Conservation (phyloP, 2,797 vertebrate genomes). For the Hemibagrus guttatus region DNA sequence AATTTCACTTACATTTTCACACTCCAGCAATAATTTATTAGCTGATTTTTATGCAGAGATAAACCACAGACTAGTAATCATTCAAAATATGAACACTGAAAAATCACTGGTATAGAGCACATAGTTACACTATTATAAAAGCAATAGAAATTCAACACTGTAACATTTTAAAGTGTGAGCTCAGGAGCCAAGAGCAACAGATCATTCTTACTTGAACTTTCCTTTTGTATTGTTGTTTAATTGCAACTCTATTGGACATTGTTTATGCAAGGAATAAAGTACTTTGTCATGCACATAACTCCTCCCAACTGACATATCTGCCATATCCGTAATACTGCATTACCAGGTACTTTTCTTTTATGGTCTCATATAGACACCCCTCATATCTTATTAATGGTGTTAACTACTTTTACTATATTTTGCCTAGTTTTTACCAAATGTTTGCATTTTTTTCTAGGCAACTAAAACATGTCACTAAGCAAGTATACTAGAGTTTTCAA, state of each 20-base stretch:
- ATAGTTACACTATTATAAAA: neutral
- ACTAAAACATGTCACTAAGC: neutral
- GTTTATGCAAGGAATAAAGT: neutral
- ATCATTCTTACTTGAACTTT: neutral
- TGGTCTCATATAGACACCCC: no score
- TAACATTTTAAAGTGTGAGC: constrained; percentile 5
- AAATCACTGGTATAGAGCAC: neutral
- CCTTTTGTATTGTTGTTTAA: no score
- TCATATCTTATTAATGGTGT: neutral
- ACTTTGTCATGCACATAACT: no score
- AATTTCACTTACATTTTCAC: neutral
- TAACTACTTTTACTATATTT: neutral
- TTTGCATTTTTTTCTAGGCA: neutral
- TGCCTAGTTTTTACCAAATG: no score
- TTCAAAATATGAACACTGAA: neutral
- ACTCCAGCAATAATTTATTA: constrained; percentile 4
- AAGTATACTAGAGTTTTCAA: neutral
- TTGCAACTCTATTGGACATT: neutral
- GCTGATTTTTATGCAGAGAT: neutral
- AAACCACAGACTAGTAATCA: neutral
- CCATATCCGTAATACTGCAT: no score
- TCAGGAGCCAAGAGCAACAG: constrained; percentile 6
- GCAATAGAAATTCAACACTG: neutral
- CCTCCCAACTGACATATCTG: no score
- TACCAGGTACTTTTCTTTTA: no score